Base-by-base conservation (phyloP, 2,113 vertebrate genomes). In the Carlito syrichta region DNA sequence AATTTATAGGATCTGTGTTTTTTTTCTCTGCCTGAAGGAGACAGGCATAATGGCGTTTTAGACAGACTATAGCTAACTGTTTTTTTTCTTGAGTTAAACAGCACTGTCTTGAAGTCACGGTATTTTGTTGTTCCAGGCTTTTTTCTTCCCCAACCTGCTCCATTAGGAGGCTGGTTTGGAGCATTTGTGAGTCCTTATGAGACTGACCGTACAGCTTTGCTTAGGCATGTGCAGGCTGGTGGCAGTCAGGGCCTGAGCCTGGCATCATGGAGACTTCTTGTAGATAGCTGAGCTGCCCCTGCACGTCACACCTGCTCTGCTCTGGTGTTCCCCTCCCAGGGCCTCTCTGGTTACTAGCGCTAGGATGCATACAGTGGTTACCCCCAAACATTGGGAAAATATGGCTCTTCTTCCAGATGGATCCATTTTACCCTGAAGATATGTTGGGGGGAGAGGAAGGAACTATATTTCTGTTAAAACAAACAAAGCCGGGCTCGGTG, bases 61-160 rank as follows among this genome's bases (percentile, higher is more conserved):
- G 66, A 60, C 25, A 40, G 23, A 30, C 20, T 25, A 6, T 54
- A 88, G 58, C 58, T 94, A 32, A 11, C 68, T 54, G 30, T 48
- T 45, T 74, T 56, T 35, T 48, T 35, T 50, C 22, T 17, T 63
- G 25, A 35, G 5, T 66, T 87, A 85, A 81, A 52, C 48, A 62
- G 32, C 8, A 38, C 58, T 69, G 25, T 82, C 56, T 77, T 23
- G 58, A 92, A 86, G 71, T 68, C 38, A 6, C 12, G 32, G 54
- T 77, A 5, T 81, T 93, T 94, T 90, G 58, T 82, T 63, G 68
- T 60, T 63, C 52, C 73, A 78, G 77, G 88, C 23, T 89, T 91
- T 90, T 40, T 43, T 86, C 0, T 68, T 68, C 11, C 27, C 60
- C 45, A 27, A n/a, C 38, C 17, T 22, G 48, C 60, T 77, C 43